Evolutionary conservation across 2,888 invertebrate species (phyloP).

Genomic region (Neoaliturus tenellus): DNA sequence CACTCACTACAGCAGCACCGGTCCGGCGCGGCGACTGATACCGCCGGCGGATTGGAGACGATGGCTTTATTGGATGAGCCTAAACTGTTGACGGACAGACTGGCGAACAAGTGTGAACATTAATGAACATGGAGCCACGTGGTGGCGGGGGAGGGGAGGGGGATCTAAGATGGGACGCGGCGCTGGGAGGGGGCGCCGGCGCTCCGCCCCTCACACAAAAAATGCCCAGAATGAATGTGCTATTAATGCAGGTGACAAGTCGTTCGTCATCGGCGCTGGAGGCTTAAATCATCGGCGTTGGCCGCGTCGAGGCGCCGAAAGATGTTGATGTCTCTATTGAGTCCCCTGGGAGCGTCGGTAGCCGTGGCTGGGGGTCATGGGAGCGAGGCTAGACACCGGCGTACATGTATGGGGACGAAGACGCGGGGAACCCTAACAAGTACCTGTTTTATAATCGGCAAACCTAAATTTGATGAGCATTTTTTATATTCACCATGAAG

Average conservation of each 20-base stretch:
- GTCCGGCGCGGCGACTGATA: neutral
- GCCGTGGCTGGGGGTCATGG: neutral
- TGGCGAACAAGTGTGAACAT: slow-evolving; percentile 27
- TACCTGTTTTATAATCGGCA: too few species aligned
- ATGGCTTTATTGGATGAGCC: slow-evolving; percentile 8
- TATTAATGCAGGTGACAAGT: slow-evolving; percentile 48
- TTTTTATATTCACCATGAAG: too few species aligned
- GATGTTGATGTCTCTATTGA: neutral
- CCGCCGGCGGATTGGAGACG: neutral
- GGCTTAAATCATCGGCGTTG: slow-evolving; percentile 4
- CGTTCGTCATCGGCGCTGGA: neutral
- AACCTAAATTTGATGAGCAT: too few species aligned
- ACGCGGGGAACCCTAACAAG: too few species aligned
- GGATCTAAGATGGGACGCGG: slow-evolving; percentile 20
- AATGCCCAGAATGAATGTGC: slow-evolving; percentile 26
- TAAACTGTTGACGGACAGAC: slow-evolving; percentile 40
- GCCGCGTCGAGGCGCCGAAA: neutral
- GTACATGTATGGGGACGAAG: too few species aligned
- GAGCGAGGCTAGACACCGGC: too few species aligned
- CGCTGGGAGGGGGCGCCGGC: neutral
- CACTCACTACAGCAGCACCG: neutral
- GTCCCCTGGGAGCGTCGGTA: neutral
- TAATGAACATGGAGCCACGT: slow-evolving; percentile 20
- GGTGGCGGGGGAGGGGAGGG: neutral
- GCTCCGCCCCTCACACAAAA: neutral